Conservation (phyloP, 2,888 invertebrate species). For the Andrena camellia region DNA sequence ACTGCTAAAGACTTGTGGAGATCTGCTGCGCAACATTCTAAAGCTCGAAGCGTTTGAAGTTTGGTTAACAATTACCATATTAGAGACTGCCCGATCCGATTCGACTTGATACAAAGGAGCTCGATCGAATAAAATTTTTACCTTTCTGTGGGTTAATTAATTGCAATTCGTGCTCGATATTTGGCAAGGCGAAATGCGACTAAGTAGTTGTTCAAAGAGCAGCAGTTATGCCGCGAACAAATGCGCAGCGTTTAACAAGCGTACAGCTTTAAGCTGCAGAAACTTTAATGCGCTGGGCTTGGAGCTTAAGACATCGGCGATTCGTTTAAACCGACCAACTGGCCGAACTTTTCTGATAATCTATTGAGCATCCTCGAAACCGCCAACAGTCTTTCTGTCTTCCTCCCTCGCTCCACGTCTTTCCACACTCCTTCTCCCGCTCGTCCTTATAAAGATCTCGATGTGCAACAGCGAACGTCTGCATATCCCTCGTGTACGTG, state of each 20-base stretch:
- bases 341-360: conserved; percentile 71
- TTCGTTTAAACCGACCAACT: conserved; percentile 56
- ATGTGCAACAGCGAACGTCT: neutral
- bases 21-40: conserved; percentile 67
- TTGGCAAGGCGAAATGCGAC: conserved; percentile 29
- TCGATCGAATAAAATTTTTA: conserved; percentile 26
- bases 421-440: neutral
- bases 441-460: conserved; percentile 19
- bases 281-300: conserved; percentile 51
- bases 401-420: neutral
- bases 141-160: conserved; percentile 41
- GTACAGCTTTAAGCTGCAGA: conserved; percentile 51
- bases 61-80: conserved; percentile 69
- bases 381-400: neutral
- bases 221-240: conserved; percentile 45
- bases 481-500: neutral
- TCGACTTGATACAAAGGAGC: neutral
- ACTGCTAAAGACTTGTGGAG: conserved; percentile 46
- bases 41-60: conserved; percentile 67
- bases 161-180: conserved; percentile 37
- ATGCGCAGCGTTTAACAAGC: conserved; percentile 55
- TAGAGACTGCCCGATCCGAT: conserved; percentile 30
- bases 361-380: conserved; percentile 42
- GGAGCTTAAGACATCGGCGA: conserved; percentile 57
- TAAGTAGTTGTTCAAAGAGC: conserved; percentile 31